Conservation (phyloP, 2,888 invertebrate species). For the Iphiclides podalirius region DNA sequence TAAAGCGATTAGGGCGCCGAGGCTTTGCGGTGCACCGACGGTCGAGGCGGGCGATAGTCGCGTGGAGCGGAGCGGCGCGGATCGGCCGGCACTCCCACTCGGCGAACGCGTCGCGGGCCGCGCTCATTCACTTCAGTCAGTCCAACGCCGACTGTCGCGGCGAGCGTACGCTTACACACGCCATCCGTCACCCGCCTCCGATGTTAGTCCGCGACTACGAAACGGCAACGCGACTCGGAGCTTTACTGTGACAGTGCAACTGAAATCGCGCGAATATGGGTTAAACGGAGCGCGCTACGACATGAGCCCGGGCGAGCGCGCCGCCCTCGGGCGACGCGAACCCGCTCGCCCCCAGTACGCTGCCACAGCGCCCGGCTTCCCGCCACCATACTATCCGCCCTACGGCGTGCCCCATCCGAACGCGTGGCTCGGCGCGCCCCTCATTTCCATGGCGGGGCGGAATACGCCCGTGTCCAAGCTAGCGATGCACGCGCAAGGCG, state of each 20-base stretch:
- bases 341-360: conserved; percentile 76
- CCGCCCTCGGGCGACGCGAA: conserved; percentile 75
- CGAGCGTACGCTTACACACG: conserved; percentile 63
- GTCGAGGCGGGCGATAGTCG: conserved; percentile 49
- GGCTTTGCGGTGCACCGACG: conserved; percentile 73
- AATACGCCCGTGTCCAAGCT: conserved; percentile 84
- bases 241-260: conserved; percentile 75
- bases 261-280: conserved; percentile 82
- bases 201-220: conserved; percentile 78
- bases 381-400: conserved; percentile 75
- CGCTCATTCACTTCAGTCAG: conserved; percentile 76
- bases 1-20: conserved; percentile 71
- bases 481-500: conserved; percentile 91
- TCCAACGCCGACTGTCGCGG: conserved; percentile 70
- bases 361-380: conserved; percentile 72
- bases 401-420: conserved; percentile 80
- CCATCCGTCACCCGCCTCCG: conserved; percentile 62
- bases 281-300: conserved; percentile 80
- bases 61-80: conserved; percentile 51
- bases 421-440: conserved; percentile 88
- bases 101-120: conserved; percentile 59
- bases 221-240: conserved; percentile 64
- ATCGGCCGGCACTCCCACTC: conserved; percentile 58
- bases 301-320: conserved; percentile 79
- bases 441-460: conserved; percentile 87